Percentiles rank a stretch among this genome's conserved stretches.
phyloP scores from a whole-genome alignment of 92 coral and sea anemone species.

The Chrysogorgia sp. region DNA sequence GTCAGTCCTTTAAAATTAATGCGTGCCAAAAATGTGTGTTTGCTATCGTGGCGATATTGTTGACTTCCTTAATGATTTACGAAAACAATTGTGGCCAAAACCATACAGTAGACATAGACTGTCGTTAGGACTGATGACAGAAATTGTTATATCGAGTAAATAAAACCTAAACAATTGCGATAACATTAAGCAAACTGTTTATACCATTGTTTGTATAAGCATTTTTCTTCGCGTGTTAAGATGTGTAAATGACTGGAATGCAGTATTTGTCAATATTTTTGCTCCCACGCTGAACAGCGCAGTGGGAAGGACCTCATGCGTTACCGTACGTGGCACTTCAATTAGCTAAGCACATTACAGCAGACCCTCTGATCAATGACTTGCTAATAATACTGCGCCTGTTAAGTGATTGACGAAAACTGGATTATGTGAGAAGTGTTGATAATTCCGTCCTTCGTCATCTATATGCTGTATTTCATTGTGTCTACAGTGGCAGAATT shows the following conservation, averaged over 20 bases:
- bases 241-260: conserved; percentile 9
- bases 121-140: conserved; percentile 14
- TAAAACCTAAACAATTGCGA: conserved; percentile 26
- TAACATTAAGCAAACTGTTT: conserved; percentile 31
- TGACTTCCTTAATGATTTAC: not conserved
- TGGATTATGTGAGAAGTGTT: conserved; percentile 17
- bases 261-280: conserved; percentile 40
- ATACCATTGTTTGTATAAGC: conserved; percentile 20
- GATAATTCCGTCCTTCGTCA: conserved; percentile 13
- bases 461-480: conserved; percentile 4
- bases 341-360: conserved; percentile 30
- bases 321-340: conserved; percentile 38
- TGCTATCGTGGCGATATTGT: not conserved
- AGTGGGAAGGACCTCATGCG: conserved; percentile 33
- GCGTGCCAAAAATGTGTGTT: not conserved
- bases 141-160: conserved; percentile 29
- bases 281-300: conserved; percentile 41
- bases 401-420: conserved; percentile 47
- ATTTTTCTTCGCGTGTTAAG: not conserved
- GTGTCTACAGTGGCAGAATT: conserved; percentile 14
- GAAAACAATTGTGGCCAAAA: conserved; percentile 2
- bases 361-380: conserved; percentile 32
- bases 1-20: not conserved
- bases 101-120: too few relatives aligned
- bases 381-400: conserved; percentile 35